Conservation (phyloP, 2,888 invertebrate species). For the Nymphalis c-album region DNA sequence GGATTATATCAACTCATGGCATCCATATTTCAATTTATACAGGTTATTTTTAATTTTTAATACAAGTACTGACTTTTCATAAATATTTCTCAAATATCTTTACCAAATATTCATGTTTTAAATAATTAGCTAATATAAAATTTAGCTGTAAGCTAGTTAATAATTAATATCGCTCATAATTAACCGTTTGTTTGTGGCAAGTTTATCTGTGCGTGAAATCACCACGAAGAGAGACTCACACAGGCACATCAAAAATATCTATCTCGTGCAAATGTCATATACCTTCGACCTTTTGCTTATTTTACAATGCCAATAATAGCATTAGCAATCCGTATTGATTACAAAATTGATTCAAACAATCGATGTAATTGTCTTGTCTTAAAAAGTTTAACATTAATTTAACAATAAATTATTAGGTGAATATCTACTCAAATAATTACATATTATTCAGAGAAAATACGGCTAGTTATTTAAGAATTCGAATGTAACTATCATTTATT, state of each 20-base stretch:
- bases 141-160: background rate
- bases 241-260: conserved; percentile 13
- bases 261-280: conserved; percentile 27
- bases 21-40: background rate
- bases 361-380: background rate
- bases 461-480: background rate
- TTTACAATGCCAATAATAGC: conserved; percentile 25
- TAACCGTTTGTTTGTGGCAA: conserved; percentile 25
- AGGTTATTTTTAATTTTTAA: too few species aligned
- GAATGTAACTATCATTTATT: background rate
- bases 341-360: background rate
- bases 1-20: too few species aligned
- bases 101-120: background rate
- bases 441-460: too few species aligned
- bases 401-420: too few species aligned
- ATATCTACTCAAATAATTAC: too few species aligned
- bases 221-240: conserved; percentile 18
- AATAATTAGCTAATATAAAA: background rate
- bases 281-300: conserved; percentile 24
- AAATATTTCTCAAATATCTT: too few species aligned
- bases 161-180: background rate
- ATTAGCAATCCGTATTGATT: conserved; percentile 10
- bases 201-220: conserved; percentile 33
- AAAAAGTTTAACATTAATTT: too few species aligned
- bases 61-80: too few species aligned